phyloP scores from a whole-genome alignment of 2,888 invertebrate genomes.

The Parthenolecanium corni region DNA sequence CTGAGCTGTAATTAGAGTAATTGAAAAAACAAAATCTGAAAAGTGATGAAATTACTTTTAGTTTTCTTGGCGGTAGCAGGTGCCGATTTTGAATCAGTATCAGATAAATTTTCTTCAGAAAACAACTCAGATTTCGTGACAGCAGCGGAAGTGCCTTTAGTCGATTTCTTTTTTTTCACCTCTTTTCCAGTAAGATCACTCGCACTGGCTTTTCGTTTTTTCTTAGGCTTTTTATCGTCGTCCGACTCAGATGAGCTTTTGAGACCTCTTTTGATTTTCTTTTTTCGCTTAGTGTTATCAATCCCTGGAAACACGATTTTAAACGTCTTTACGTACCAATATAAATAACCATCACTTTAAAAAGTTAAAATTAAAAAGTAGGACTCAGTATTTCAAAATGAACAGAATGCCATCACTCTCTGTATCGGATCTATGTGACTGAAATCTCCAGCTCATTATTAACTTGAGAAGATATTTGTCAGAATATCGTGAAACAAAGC shows the following conservation, averaged over 20 bases:
- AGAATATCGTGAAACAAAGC: too few relatives aligned
- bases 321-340: not conserved
- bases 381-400: too few relatives aligned
- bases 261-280: not conserved
- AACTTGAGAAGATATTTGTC: too few relatives aligned
- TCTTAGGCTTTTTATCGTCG: conserved; percentile 14
- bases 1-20: too few relatives aligned
- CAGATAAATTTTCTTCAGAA: not conserved
- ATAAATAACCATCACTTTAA: too few relatives aligned
- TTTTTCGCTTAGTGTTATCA: not conserved
- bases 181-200: conserved; percentile 3
- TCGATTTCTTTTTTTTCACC: conserved; percentile 7
- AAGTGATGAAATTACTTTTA: not conserved
- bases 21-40: not conserved
- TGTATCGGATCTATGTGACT: too few relatives aligned
- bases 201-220: conserved; percentile 8
- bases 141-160: not conserved
- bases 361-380: too few relatives aligned
- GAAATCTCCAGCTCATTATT: too few relatives aligned
- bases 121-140: not conserved
- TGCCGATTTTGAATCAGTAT: not conserved
- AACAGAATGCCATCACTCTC: too few relatives aligned
- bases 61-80: too few relatives aligned
- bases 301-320: not conserved
- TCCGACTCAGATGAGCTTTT: conserved; percentile 21